Conservation (phyloP, 2,888 invertebrate genomes). For the Campopleginae sp. region DNA sequence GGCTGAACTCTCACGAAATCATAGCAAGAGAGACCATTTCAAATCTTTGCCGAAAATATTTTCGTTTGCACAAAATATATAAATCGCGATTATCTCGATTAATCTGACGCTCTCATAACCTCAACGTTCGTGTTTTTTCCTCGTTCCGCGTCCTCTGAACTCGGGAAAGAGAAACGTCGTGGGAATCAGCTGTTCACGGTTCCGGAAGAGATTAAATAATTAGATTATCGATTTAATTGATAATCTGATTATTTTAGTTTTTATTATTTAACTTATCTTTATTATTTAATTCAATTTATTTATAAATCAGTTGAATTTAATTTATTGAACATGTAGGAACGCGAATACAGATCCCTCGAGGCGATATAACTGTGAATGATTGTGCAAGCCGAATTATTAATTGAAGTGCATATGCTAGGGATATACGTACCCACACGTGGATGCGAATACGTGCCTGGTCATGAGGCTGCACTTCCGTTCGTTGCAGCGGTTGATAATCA, state of each 20-base stretch:
- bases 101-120: neutral
- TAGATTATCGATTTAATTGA: too few relatives aligned
- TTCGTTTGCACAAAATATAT: neutral
- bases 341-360: slow-evolving; percentile 20
- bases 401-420: slow-evolving; percentile 37
- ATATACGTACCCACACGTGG: neutral
- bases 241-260: too few relatives aligned
- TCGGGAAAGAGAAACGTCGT: neutral
- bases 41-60: neutral
- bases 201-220: neutral
- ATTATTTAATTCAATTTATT: too few relatives aligned
- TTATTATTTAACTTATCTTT: too few relatives aligned
- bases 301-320: too few relatives aligned
- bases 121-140: neutral
- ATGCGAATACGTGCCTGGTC: slow-evolving; percentile 48
- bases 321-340: neutral
- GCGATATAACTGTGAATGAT: slow-evolving; percentile 58
- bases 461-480: slow-evolving; percentile 57
- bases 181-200: neutral
- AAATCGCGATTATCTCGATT: too few relatives aligned
- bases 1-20: neutral
- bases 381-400: slow-evolving; percentile 61
- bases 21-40: neutral
- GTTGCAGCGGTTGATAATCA: slow-evolving; percentile 33
- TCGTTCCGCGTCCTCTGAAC: neutral